phyloP scores from a whole-genome alignment of 2,113 vertebrate genomes.

The Cephalophus harveyi region DNA sequence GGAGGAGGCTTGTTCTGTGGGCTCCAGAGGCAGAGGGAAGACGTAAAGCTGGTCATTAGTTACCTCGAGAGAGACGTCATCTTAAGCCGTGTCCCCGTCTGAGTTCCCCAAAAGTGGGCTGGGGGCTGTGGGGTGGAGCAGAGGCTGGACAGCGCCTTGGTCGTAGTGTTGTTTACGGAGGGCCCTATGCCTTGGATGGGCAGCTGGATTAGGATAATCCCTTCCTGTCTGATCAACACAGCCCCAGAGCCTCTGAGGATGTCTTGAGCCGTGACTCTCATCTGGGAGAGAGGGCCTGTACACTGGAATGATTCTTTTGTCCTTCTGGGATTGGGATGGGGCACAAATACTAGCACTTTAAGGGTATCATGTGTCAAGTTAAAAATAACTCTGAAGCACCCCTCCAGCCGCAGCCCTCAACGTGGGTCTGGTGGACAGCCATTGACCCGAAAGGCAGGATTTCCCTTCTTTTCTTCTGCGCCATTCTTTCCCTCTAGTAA shows the following conservation, averaged over 20 bases:
- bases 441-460: neutral
- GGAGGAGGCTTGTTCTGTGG: neutral
- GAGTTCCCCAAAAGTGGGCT: neutral
- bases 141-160: neutral
- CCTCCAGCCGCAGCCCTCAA: neutral
- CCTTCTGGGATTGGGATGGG: neutral
- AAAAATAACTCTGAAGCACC: neutral
- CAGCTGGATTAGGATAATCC: neutral
- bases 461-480: neutral
- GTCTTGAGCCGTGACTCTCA: neutral
- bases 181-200: neutral
- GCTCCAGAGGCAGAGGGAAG: neutral
- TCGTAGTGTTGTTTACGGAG: neutral
- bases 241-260: neutral
- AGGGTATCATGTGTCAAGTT: neutral
- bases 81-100: neutral
- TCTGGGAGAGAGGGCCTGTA: neutral
- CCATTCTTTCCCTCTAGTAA: neutral
- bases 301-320: no score
- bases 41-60: neutral
- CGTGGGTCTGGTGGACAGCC: neutral
- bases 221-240: neutral
- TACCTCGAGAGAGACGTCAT: neutral
- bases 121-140: neutral
- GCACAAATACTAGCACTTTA: neutral